Percentiles rank a stretch among this genome's conserved stretches.
Evolutionary conservation across 2,113 vertebrate genomes (phyloP).

Genomic region (Bungarus multicinctus): DNA sequence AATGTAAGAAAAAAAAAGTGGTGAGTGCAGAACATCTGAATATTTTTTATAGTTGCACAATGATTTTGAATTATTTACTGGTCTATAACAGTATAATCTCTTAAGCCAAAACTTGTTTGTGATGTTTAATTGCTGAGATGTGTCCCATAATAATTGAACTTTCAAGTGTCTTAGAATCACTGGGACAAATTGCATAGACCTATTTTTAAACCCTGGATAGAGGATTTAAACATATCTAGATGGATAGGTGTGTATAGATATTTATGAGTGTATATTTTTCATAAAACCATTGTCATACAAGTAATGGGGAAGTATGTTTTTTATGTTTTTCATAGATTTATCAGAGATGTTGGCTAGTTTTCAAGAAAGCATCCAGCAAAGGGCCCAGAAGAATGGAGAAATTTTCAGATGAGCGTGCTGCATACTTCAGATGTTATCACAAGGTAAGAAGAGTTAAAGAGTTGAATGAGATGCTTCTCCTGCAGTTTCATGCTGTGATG

Average conservation of each 20-base stretch:
- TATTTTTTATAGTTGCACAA: not conserved
- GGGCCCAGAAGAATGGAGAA: conserved; percentile 83
- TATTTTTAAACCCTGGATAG: not conserved
- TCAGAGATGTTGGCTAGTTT: conserved; percentile 82
- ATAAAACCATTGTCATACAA: not conserved
- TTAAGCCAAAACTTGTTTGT: not conserved
- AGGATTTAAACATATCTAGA: not conserved
- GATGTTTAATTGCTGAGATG: not conserved
- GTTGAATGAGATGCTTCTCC: not conserved
- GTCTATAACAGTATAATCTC: not conserved
- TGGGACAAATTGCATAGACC: not conserved
- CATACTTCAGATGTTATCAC: conserved; percentile 80
- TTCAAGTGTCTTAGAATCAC: not conserved
- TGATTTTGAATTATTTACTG: not conserved
- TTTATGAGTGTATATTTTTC: not conserved
- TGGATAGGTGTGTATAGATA: not conserved
- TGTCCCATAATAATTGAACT: not conserved
- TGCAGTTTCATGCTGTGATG: not conserved
- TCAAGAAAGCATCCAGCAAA: conserved; percentile 85
- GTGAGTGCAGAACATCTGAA: not conserved
- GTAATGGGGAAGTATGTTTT: not conserved
- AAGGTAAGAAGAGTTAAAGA: conserved; percentile 70
- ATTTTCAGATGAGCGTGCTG: conserved; percentile 81
- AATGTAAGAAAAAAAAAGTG: not conserved
- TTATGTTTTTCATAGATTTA: conserved; percentile 75